A percentile compares a stretch with the other conserved stretches of the same genome.
Evolutionary conservation across 2,797 vertebrate genomes (phyloP).

Genomic region (Hoplostethus atlanticus): DNA sequence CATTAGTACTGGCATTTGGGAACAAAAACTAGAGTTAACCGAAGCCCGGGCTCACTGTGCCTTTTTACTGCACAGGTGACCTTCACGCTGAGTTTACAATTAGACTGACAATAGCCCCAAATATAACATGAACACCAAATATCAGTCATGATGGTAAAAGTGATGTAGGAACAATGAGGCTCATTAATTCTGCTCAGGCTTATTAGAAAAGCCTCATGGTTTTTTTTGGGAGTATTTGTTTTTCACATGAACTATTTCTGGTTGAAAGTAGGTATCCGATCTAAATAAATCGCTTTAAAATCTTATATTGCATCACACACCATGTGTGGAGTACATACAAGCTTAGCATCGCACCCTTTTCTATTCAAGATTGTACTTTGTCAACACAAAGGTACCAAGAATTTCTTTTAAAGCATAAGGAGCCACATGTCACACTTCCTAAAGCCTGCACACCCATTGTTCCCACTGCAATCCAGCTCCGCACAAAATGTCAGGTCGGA

Average conservation of each 20-base stretch:
- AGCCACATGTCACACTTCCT: slow-evolving; percentile 13
- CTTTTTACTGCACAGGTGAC: not conserved
- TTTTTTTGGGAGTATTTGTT: not conserved
- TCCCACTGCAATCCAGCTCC: slow-evolving; percentile 43
- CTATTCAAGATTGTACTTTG: slow-evolving; percentile 4
- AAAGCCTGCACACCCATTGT: not conserved
- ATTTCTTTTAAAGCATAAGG: not conserved
- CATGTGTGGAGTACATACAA: not conserved
- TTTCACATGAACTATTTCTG: not conserved
- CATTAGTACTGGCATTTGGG: slow-evolving; percentile 19
- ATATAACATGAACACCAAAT: not conserved
- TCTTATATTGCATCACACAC: not conserved
- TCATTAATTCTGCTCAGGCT: not conserved
- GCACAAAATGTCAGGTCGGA: slow-evolving; percentile 78
- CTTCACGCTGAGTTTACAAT: slow-evolving; percentile 4
- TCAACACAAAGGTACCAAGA: not conserved
- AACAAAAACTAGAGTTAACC: slow-evolving; percentile 11
- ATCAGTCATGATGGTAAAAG: not conserved
- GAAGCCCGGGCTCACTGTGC: not conserved
- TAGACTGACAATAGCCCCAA: not conserved
- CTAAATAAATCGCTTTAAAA: not conserved
- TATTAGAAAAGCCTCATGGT: not conserved
- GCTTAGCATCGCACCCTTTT: not conserved
- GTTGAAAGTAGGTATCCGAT: not conserved
- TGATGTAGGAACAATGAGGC: not conserved